Evolutionary conservation across 1,140 invertebrate genomes (phyloP), one percentile per base, ranked within the genome.

Genomic region (Berghia stephanieae): DNA sequence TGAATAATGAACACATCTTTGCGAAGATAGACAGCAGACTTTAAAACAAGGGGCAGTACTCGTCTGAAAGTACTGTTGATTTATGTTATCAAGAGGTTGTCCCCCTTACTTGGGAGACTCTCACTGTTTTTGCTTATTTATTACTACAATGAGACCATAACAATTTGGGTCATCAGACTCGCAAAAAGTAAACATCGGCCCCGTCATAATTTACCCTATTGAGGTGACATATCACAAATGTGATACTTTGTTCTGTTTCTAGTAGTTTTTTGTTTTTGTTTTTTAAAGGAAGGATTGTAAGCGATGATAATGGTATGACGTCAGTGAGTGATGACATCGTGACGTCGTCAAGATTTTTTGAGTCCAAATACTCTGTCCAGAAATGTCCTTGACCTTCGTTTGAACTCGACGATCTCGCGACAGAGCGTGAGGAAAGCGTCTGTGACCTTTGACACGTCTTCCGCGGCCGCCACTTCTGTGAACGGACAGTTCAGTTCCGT

Each of bases 301-400:
- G 16, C 16, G 27, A 13, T 27, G 27, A 63, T 27, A 1, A n/a
- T 72, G 44, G 46, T 0, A 16, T 10, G 31, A 38, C 8, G 38
- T 55, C 36, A 21, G 18, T 3, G 46, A 21, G 8, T 18, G 4
- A 36, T 4, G 40, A 2, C n/a, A 31, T 13, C 18, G n/a, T 2
- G 1, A 69, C 43, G n/a, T 44, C 43, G 67, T 81, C 78, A 82
- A n/a, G 78, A 82, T 42, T 82, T 82, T 52, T 82, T 80, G 18
- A 80, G 77, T n/a, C 85, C 84, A 75, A 86, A 85, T 1, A 86
- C 85, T 34, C 84, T 70, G 70, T 86, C 84, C 24, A 86, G 79
- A 74, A 86, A 86, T 13, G 85, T 86, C 57, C 85, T 81, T n/a
- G 85, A 86, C 36, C 83, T 75, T 24, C 84, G 68, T 69, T 85